Percentiles rank a stretch among this genome's conserved stretches.
Evolutionary conservation across 2,888 invertebrate genomes (phyloP).

Genomic region (Amiota minor): DNA sequence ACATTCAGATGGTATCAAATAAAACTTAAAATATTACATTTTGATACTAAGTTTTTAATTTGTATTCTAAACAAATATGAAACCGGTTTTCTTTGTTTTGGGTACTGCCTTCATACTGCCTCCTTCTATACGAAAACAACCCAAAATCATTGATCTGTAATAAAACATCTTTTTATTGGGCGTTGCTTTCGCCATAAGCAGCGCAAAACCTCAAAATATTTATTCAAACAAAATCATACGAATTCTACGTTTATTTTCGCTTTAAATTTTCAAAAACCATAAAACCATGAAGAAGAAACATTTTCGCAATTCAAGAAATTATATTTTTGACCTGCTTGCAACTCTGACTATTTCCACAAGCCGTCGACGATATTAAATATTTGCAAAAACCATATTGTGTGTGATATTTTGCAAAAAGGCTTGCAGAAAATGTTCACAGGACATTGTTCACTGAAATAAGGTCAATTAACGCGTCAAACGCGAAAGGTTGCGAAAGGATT

Average conservation of each 20-base stretch:
- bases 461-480: constrained; percentile 43
- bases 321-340: neutral
- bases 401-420: constrained; percentile 27
- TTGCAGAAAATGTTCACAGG: neutral
- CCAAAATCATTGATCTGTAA: too few relatives aligned
- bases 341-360: constrained; percentile 11
- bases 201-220: constrained; percentile 66
- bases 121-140: too few relatives aligned
- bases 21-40: too few relatives aligned
- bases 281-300: constrained; percentile 9
- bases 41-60: too few relatives aligned
- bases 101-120: too few relatives aligned
- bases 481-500: constrained; percentile 57
- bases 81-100: too few relatives aligned
- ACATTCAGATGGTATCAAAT: too few relatives aligned
- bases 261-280: constrained; percentile 35
- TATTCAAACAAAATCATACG: constrained; percentile 30
- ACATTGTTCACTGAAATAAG: constrained; percentile 47
- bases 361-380: neutral
- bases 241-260: constrained; percentile 24
- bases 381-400: constrained; percentile 19
- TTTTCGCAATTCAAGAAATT: neutral
- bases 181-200: constrained; percentile 46
- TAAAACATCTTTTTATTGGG: neutral
- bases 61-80: too few relatives aligned